Base-by-base conservation (phyloP, 1,140 invertebrate species). In the Pogonomyrmex californicus region DNA sequence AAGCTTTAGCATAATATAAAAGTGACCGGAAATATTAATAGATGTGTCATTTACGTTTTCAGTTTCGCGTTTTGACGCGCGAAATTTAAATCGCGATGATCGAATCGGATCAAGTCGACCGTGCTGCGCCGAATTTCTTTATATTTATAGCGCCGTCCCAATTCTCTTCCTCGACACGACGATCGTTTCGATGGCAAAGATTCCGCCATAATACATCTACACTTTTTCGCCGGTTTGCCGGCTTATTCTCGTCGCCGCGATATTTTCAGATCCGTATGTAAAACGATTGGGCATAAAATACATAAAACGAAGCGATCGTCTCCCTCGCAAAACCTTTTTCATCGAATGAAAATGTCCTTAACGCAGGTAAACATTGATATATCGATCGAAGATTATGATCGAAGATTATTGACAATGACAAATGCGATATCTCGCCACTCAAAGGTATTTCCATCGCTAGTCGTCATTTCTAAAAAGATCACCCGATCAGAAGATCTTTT, bases 121-220 rank as follows among this genome's bases (percentile, higher is more conserved):
- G 51, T 70, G 47, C 9, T 85, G 75, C 12, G 58, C 73, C 14
- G 82, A 88, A 90, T 90, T 92, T 88, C 60, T 85, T 89, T 90
- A 90, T 92, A 92, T 92, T 92, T 92, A 91, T 92, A 93, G 91
- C 86, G 63, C 12, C 86, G 91, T 70, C 88, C 90, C 78, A 92
- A 91, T 92, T 92, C 87, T 41, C 65, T 81, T 60, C 58, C 41
- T 33, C 49, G 30, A 58, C 33, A 63, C 56, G 38, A 51, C 41
- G 60, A 63, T 85, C 41, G n/a, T 77, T 30, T 58, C n/a, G 23
- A 23, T n/a, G 23, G 47, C 54, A 38, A 38, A 44, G 44, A 36
- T 89, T 86, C 71, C 17, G 63, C 17, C 44, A 7, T 38, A 23
- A 33, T n/a, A 9, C 71, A 86, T 79, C 54, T 36, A 58, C 63